Evolutionary conservation across 2,888 invertebrate genomes (phyloP).

Genomic region (Linnaemya tessellans): DNA sequence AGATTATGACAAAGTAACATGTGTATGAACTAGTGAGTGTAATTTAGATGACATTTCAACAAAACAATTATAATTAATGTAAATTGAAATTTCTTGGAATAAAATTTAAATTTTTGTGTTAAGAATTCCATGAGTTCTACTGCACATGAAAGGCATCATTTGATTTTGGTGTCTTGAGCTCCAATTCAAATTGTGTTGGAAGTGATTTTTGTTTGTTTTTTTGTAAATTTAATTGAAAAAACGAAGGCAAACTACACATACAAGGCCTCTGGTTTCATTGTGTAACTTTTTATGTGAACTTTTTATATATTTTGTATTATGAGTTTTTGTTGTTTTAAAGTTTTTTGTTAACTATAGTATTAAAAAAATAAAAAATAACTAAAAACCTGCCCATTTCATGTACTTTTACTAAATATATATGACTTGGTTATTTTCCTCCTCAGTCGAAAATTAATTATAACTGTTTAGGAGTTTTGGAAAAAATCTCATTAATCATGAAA

Average conservation of each 20-base stretch:
- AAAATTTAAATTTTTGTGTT: conserved; percentile 33
- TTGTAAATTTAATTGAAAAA: background rate
- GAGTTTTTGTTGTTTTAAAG: background rate
- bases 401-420: conserved; percentile 13
- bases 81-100: conserved; percentile 55
- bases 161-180: background rate
- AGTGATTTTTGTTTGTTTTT: too few species aligned
- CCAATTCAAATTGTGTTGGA: conserved; percentile 23
- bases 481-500: conserved; percentile 51
- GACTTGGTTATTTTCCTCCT: conserved; percentile 9
- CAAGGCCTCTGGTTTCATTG: conserved; percentile 15
- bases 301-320: background rate
- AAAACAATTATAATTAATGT: conserved; percentile 47
- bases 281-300: background rate
- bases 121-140: conserved; percentile 10
- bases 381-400: conserved; percentile 23
- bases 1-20: conserved; percentile 32
- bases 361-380: background rate
- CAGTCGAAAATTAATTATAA: conserved; percentile 33
- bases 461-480: conserved; percentile 23
- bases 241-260: background rate
- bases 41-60: conserved; percentile 58
- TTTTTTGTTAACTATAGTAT: background rate
- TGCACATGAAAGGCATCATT: background rate
- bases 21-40: conserved; percentile 3